Evolutionary conservation across 2,888 invertebrate species (phyloP).

Genomic region (Polyommatus icarus): DNA sequence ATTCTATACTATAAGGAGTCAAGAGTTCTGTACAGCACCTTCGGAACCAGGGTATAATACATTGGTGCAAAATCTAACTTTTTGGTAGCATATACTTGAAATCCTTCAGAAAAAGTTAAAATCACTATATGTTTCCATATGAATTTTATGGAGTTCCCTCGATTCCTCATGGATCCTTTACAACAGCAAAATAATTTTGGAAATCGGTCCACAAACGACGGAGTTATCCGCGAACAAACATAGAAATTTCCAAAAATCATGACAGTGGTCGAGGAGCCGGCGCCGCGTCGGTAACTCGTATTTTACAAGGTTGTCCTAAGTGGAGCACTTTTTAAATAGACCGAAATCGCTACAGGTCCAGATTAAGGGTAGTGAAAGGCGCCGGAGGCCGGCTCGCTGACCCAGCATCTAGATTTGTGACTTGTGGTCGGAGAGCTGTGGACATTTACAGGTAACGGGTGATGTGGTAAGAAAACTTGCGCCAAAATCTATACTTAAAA

Average conservation of each 20-base stretch:
- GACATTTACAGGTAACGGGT: background rate
- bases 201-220: too few relatives aligned
- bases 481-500: background rate
- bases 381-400: constrained; percentile 32
- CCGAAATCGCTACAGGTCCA: constrained; percentile 26
- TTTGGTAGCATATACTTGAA: too few relatives aligned
- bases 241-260: background rate
- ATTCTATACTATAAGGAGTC: too few relatives aligned
- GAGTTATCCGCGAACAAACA: too few relatives aligned
- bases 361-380: constrained; percentile 43
- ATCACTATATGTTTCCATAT: too few relatives aligned
- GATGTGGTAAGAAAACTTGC: background rate
- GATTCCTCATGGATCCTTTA: too few relatives aligned
- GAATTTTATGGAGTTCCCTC: too few relatives aligned
- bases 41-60: too few relatives aligned
- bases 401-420: constrained; percentile 10
- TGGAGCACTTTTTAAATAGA: constrained; percentile 29
- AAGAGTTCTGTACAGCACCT: too few relatives aligned
- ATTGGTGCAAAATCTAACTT: too few relatives aligned
- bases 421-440: constrained; percentile 2
- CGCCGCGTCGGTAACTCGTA: constrained; percentile 27
- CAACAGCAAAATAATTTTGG: too few relatives aligned
- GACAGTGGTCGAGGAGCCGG: constrained; percentile 12
- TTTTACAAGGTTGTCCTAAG: constrained; percentile 29
- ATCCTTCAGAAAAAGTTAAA: too few relatives aligned